phyloP scores from a whole-genome alignment of 2,797 vertebrate genomes.

The Macropodus opercularis region DNA sequence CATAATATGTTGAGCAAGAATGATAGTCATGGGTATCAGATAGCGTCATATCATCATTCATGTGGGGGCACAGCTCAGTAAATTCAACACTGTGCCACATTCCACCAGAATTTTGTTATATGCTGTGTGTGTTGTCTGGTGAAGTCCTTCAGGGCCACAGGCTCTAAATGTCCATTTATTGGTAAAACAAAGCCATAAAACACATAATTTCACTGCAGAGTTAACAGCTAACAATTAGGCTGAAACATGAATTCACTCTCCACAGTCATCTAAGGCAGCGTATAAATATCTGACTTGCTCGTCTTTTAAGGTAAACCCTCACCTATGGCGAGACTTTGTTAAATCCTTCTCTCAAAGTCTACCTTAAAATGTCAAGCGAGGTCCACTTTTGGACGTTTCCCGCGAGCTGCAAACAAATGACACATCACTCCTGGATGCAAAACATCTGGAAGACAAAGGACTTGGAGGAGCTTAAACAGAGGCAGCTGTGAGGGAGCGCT shows the following conservation, averaged over 20 bases:
- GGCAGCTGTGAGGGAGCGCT: constrained; percentile 68
- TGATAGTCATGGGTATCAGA: no score
- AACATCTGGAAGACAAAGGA: constrained; percentile 94
- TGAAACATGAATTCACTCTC: constrained; percentile 14
- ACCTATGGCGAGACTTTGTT: constrained; percentile 11
- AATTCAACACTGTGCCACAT: no score
- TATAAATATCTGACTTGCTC: constrained; percentile 49
- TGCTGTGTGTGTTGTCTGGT: neutral
- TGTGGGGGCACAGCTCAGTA: no score
- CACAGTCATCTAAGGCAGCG: constrained; percentile 31
- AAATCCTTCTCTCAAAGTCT: constrained; percentile 67
- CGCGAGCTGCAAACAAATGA: constrained; percentile 81
- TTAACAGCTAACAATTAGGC: constrained; percentile 12
- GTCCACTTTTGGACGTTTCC: constrained; percentile 68
- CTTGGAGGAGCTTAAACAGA: constrained; percentile 77
- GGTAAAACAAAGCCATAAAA: neutral
- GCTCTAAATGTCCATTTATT: neutral
- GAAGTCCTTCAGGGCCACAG: neutral
- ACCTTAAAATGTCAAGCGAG: constrained; percentile 85
- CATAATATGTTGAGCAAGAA: no score
- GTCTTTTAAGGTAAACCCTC: constrained; percentile 68
- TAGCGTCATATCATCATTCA: no score
- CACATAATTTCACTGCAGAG: neutral
- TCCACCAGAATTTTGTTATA: neutral
- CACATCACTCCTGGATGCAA: constrained; percentile 80